A percentile compares a stretch with the other conserved stretches of the same genome.
Conservation (phyloP, 2,888 invertebrate species). For the Euproctis similis region DNA sequence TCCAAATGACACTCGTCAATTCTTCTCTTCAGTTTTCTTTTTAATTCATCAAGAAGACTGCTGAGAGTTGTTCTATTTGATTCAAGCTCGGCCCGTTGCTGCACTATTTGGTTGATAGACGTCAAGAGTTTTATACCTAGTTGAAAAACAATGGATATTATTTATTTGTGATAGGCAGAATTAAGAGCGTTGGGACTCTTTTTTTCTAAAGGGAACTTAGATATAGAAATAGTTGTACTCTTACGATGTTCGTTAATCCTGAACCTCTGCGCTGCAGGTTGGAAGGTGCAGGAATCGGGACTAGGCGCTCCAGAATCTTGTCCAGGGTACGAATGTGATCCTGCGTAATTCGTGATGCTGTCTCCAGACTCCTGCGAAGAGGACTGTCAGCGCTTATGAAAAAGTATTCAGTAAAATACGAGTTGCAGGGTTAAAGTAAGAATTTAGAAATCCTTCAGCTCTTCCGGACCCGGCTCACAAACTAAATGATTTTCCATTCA, state of each 20-base stretch:
- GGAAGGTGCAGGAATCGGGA: slow-evolving; percentile 50
- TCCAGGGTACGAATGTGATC: slow-evolving; percentile 39
- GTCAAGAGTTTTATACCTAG: slow-evolving; percentile 65
- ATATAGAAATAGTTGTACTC: no score
- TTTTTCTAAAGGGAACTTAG: no score
- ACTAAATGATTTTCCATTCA: no score
- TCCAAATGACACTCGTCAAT: slow-evolving; percentile 61
- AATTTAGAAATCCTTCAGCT: no score
- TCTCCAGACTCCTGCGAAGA: slow-evolving; percentile 44
- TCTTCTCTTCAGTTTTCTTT: slow-evolving; percentile 52
- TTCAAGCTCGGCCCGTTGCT: slow-evolving; percentile 61
- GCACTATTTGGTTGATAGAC: slow-evolving; percentile 63
- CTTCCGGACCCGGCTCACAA: no score
- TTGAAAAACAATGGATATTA: no score
- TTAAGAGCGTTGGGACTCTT: no score
- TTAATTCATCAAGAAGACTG: slow-evolving; percentile 57
- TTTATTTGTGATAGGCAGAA: neutral
- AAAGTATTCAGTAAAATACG: no score
- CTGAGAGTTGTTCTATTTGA: slow-evolving; percentile 51
- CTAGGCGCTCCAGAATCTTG: slow-evolving; percentile 63
- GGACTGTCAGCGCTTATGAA: neutral
- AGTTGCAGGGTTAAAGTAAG: no score
- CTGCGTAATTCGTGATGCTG: slow-evolving; percentile 34
- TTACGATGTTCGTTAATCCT: slow-evolving; percentile 62
- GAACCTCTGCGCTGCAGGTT: slow-evolving; percentile 59